Evolutionary conservation across 2,888 invertebrate genomes (phyloP).

Genomic region (Philhelius pedissequus): DNA sequence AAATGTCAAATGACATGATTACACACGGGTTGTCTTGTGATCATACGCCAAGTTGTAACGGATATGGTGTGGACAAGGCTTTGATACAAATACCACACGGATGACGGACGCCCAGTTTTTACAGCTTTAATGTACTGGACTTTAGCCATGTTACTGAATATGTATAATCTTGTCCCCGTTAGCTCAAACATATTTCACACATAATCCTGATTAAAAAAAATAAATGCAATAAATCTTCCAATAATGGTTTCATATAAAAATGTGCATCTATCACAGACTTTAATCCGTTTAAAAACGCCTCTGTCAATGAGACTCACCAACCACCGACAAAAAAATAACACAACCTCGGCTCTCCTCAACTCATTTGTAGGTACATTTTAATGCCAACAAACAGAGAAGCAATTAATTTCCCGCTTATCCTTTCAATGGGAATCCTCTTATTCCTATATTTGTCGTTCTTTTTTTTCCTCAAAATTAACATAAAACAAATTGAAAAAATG

Average conservation of each 20-base stretch:
- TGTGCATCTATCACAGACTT: constrained; percentile 24
- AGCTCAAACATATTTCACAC: not conserved
- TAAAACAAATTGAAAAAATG: constrained; percentile 66
- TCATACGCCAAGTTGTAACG: too few relatives aligned
- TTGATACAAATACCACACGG: too few relatives aligned
- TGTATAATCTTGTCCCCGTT: not conserved
- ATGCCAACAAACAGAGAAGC: constrained; percentile 56
- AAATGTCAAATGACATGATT: too few relatives aligned
- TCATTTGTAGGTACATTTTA: constrained; percentile 50
- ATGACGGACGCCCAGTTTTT: too few relatives aligned
- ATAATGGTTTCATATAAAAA: constrained; percentile 26
- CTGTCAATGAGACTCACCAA: constrained; percentile 35
- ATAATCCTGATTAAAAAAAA: not conserved
- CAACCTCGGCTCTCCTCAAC: constrained; percentile 10
- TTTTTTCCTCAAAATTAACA: constrained; percentile 56
- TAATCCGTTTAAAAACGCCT: constrained; percentile 44
- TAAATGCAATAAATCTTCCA: constrained; percentile 19
- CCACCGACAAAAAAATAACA: not conserved
- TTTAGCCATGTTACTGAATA: too few relatives aligned
- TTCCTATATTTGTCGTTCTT: constrained; percentile 27
- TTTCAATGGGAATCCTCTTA: constrained; percentile 61
- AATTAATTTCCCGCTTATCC: constrained; percentile 68
- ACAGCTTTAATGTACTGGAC: too few relatives aligned
- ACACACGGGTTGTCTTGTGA: too few relatives aligned
- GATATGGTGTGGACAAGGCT: too few relatives aligned